Evolutionary conservation across 2,113 vertebrate genomes (phyloP).

Genomic region (Chaetodon auriga): DNA sequence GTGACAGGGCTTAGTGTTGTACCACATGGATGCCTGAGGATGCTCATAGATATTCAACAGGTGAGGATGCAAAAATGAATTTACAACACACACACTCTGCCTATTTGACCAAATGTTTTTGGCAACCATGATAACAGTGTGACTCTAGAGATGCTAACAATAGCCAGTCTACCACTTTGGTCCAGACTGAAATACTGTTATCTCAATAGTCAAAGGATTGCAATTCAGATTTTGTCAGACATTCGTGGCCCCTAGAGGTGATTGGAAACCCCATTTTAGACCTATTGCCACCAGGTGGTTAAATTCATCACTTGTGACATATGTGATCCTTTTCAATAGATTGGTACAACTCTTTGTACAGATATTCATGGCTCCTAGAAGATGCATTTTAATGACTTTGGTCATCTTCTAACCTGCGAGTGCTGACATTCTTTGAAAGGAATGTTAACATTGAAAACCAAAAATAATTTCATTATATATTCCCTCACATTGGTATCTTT

Average conservation of each 20-base stretch:
- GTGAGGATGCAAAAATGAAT: conserved; percentile 55
- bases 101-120: neutral
- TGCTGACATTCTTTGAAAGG: neutral
- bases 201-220: neutral
- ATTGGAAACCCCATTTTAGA: neutral
- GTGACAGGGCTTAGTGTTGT: conserved; percentile 81
- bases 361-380: neutral
- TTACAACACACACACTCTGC: neutral
- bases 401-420: no score
- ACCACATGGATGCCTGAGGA: conserved; percentile 73
- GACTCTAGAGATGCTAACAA: neutral
- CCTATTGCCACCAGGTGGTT: neutral
- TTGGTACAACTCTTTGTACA: neutral
- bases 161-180: no score
- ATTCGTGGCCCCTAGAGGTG: neutral
- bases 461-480: neutral
- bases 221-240: neutral
- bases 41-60: conserved; percentile 79
- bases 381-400: neutral
- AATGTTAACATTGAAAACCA: neutral
- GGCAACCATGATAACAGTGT: neutral
- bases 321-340: neutral
- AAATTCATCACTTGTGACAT: neutral
- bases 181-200: neutral
- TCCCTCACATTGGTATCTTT: neutral